Evolutionary conservation across 2,113 vertebrate genomes (phyloP).

Genomic region (Synodontis membranacea): DNA sequence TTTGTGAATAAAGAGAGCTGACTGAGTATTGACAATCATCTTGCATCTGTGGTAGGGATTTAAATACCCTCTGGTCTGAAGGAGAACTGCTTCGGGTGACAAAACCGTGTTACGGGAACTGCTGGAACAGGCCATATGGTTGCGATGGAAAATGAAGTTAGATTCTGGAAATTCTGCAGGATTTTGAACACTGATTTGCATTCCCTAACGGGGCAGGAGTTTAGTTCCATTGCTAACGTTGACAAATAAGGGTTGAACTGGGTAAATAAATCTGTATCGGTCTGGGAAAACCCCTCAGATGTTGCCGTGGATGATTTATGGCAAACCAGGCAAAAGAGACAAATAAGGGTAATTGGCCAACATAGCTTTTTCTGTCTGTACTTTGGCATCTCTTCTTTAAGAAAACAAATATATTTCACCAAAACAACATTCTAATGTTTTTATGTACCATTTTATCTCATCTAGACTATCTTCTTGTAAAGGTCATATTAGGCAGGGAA

Average conservation of each 20-base stretch:
- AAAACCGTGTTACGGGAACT: slow-evolving; percentile 23
- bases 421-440: neutral
- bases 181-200: slow-evolving; percentile 31
- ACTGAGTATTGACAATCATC: slow-evolving; percentile 32
- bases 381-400: neutral
- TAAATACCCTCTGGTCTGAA: slow-evolving; percentile 25
- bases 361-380: neutral
- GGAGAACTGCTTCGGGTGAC: slow-evolving; percentile 30
- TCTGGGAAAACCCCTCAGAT: neutral
- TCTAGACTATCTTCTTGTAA: neutral
- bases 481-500: neutral
- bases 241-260: slow-evolving; percentile 36
- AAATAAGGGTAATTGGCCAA: neutral
- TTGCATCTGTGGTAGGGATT: slow-evolving; percentile 23
- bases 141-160: slow-evolving; percentile 41
- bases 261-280: slow-evolving; percentile 26
- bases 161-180: slow-evolving; percentile 41
- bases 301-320: neutral
- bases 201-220: slow-evolving; percentile 32
- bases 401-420: neutral
- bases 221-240: slow-evolving; percentile 36
- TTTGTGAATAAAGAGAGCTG: slow-evolving; percentile 3
- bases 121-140: slow-evolving; percentile 42
- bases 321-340: neutral
- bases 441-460: neutral